These are phyloP conservation scores for Muscidifurax raptorellus DNA, from an alignment of 1,140 invertebrate species.

Conservation along the genomic window DNA sequence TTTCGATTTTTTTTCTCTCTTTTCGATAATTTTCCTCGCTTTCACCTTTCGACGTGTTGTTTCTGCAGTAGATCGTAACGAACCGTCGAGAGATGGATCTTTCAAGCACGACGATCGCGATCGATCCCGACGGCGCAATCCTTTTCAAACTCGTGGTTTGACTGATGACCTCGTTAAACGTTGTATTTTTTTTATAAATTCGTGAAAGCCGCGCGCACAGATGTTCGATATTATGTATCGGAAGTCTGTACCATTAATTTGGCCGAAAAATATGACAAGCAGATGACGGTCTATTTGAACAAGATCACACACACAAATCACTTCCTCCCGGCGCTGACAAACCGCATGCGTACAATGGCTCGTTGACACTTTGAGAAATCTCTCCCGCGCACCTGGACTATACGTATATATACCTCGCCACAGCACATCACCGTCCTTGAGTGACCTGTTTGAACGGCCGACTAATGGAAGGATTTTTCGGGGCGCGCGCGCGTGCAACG, in stretches of 20 bases:
- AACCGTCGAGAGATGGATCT: no score
- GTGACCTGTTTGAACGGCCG: slow-evolving; percentile 9
- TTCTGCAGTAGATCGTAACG: no score
- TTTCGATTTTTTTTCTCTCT: background rate
- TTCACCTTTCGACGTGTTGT: background rate
- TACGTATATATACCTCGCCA: background rate
- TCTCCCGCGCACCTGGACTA: slow-evolving; percentile 23
- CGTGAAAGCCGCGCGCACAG: background rate
- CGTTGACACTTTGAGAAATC: slow-evolving; percentile 30
- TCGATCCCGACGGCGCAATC: no score
- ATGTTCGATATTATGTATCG: background rate
- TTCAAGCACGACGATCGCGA: no score
- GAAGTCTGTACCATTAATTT: background rate
- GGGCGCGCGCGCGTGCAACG: background rate
- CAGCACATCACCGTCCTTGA: background rate
- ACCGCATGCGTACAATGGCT: background rate
- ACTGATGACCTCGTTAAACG: no score
- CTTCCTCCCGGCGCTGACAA: background rate
- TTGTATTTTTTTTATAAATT: no score
- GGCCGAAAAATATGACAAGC: slow-evolving; percentile 5
- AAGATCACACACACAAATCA: slow-evolving; percentile 9
- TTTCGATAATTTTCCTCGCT: background rate
- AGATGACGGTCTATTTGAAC: slow-evolving; percentile 17
- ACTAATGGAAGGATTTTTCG: slow-evolving; percentile 44
- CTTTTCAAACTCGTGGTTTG: no score